A percentile compares a stretch with the other conserved stretches of the same genome.
phyloP scores from a whole-genome alignment of 2,888 invertebrate genomes.

The Leucophora obtusa region DNA sequence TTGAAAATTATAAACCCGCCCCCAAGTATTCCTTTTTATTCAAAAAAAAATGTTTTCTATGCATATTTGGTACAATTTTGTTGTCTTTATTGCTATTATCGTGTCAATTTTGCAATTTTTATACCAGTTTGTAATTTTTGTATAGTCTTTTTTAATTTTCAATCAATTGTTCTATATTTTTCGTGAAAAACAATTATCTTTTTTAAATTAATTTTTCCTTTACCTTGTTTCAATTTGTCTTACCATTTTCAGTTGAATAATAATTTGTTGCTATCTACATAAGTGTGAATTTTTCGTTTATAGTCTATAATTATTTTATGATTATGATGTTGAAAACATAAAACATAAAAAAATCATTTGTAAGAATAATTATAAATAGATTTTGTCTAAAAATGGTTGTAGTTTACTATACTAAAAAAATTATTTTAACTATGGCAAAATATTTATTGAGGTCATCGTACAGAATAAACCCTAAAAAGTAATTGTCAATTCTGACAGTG shows the following conservation, averaged over 20 bases:
- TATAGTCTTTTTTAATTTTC: neutral
- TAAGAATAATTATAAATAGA: constrained; percentile 56
- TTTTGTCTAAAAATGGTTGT: constrained; percentile 56
- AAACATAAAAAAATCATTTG: constrained; percentile 11
- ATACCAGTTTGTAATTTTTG: no score
- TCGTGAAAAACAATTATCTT: neutral
- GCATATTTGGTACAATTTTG: no score
- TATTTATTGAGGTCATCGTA: neutral
- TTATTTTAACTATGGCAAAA: constrained; percentile 30
- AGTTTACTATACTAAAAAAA: constrained; percentile 39
- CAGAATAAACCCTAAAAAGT: neutral
- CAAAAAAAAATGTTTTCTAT: no score
- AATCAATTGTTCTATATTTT: neutral
- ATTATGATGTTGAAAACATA: constrained; percentile 28
- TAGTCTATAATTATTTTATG: constrained; percentile 49
- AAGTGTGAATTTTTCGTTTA: constrained; percentile 6
- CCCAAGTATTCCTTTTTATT: no score
- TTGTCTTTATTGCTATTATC: no score
- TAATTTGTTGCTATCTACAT: neutral
- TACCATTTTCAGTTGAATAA: neutral
- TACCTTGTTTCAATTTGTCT: neutral
- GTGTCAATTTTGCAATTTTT: no score
- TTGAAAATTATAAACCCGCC: no score
- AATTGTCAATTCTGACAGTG: neutral
- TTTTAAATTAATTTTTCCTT: neutral